Conservation (phyloP, 2,888 invertebrate genomes). For the Caenorhabditis macrosperma region DNA sequence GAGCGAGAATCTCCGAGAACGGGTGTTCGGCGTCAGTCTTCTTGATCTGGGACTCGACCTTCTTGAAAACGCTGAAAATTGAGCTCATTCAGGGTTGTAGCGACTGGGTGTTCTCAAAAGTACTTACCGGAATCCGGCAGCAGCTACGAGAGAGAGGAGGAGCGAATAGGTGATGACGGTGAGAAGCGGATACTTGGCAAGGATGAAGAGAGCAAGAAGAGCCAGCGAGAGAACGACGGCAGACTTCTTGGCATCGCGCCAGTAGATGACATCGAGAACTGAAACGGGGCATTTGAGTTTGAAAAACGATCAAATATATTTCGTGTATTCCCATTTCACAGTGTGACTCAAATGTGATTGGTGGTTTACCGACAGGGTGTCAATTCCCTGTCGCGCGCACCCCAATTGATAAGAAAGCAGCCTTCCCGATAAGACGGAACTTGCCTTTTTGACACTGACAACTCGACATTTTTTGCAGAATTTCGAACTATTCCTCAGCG, state of each 20-base stretch:
- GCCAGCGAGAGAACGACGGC: slow-evolving; percentile 94
- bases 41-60: slow-evolving; percentile 83
- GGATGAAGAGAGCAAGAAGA: slow-evolving; percentile 91
- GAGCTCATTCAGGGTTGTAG: slow-evolving; percentile 86
- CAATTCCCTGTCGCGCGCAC: slow-evolving; percentile 12
- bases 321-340: background rate
- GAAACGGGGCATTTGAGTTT: slow-evolving; percentile 60
- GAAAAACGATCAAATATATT: slow-evolving; percentile 1
- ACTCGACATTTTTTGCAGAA: slow-evolving; percentile 41
- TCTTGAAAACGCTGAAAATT: slow-evolving; percentile 64
- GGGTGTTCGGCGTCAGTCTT: slow-evolving; percentile 96
- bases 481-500: too few species aligned
- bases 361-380: slow-evolving; percentile 36
- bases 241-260: slow-evolving; percentile 95
- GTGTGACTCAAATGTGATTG: slow-evolving; percentile 21
- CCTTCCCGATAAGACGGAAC: slow-evolving; percentile 7
- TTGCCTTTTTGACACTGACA: slow-evolving; percentile 54
- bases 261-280: slow-evolving; percentile 88
- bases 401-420: slow-evolving; percentile 35
- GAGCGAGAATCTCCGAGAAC: slow-evolving; percentile 92
- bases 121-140: slow-evolving; percentile 88
- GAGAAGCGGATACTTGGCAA: slow-evolving; percentile 84
- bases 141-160: slow-evolving; percentile 89
- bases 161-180: slow-evolving; percentile 92
- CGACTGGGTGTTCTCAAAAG: slow-evolving; percentile 82